Evolutionary conservation across 2,113 vertebrate species (phyloP), one percentile per base, ranked within the genome.

Genomic region (Cyanistes caeruleus): DNA sequence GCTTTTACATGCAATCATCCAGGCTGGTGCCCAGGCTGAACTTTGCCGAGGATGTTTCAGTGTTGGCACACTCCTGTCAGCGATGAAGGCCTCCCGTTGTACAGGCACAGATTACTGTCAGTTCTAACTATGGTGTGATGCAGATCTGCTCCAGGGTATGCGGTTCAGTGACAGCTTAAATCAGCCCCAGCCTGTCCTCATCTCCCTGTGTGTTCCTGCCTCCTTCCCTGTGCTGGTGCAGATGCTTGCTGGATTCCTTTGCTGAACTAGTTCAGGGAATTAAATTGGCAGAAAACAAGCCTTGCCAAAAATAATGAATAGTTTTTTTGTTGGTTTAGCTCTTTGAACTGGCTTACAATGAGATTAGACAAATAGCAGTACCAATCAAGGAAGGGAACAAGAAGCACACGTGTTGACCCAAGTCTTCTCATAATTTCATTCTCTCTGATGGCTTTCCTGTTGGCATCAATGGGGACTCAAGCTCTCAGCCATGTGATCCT

Each of bases 31-130:
- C 60, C 33, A 37, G 52, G 44, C 5, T 63, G 56, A 88, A 65
- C 64, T 95, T 70, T 17, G 28, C 35, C 4, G 31, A 23, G 85
- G 52, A 25, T 46, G 68, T 84, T 67, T 84, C 20, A 13, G 52
- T 12, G 70, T 31, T 87, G 3, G 5, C 49, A 67, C 55, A 35
- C 72, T 80, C 68, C 55, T 11, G n/a, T 63, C 76, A 25, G 46
- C 0, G 1, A 11, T 39, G 80, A 85, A 67, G 90, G 90, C 88
- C 79, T 92, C 80, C 90, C 52, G 56, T 93, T 90, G 93, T 68
- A 95, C 68, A 84, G 88, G 86, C 92, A 46, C 94, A 94, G 92
- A 93, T 96, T 95, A 92, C 88, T 95, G 95, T 95, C 96, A 97
- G 65, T 92, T 96, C 95, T 94, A 87, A 96, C 95, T 96, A 93